Evolutionary conservation across 2,797 vertebrate species (phyloP).

Genomic region (Nyctibius grandis): DNA sequence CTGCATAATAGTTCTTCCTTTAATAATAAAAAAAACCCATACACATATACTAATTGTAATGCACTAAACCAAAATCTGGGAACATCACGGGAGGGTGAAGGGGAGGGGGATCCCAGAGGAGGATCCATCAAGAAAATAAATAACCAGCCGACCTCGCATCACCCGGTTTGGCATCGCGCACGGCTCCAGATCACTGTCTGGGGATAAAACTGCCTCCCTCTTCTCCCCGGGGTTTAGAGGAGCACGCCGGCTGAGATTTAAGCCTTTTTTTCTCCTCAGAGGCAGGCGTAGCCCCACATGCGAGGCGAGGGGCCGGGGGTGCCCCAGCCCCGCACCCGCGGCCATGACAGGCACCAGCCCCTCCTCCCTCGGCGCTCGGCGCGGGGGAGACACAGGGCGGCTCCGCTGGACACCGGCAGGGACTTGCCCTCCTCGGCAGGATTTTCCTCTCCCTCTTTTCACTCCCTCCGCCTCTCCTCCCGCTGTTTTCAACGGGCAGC

Average conservation of each 20-base stretch:
- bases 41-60: background rate
- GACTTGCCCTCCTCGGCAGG: background rate
- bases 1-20: background rate
- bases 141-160: background rate
- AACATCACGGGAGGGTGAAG: background rate
- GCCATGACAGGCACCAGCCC: fast-evolving
- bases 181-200: background rate
- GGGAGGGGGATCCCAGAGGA: background rate
- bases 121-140: background rate
- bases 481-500: fast-evolving
- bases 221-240: background rate
- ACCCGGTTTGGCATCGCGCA: background rate
- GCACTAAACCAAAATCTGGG: background rate
- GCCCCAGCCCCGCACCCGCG: background rate
- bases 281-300: background rate
- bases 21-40: background rate
- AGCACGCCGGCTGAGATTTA: fast-evolving
- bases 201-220: background rate
- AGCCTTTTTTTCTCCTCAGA: background rate
- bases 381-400: fast-evolving
- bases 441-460: background rate
- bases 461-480: background rate
- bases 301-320: background rate
- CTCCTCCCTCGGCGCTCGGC: background rate
- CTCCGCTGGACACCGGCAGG: fast-evolving